Percentiles rank a stretch among this genome's conserved stretches.
phyloP scores from a whole-genome alignment of 2,113 vertebrate genomes.

The Rhynchomys soricoides region DNA sequence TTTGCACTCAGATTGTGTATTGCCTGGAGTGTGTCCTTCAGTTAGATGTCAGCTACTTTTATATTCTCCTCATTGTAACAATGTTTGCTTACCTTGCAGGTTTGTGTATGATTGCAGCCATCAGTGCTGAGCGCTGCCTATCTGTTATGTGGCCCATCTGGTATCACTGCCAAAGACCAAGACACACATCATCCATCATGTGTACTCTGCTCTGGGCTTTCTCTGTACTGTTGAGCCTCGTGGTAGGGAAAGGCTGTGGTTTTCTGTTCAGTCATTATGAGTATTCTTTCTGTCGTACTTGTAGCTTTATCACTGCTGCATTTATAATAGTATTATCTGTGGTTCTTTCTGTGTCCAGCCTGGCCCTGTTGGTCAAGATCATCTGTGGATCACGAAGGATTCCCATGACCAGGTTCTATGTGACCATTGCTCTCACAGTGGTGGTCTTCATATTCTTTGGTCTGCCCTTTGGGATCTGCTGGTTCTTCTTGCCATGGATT shows the following conservation, averaged over 20 bases:
- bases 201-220: constrained; percentile 23
- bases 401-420: not conserved
- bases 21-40: accelerated
- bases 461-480: not conserved
- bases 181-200: not conserved
- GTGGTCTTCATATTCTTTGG: constrained; percentile 37
- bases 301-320: accelerated
- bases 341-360: not conserved
- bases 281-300: accelerated
- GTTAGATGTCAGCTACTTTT: too few relatives aligned
- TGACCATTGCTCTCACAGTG: not conserved
- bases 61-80: accelerated
- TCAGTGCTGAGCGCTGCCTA: not conserved
- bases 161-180: not conserved
- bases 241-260: not conserved
- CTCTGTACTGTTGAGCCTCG: not conserved
- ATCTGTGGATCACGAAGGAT: not conserved
- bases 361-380: not conserved
- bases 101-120: not conserved
- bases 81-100: not conserved
- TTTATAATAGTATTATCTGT: not conserved
- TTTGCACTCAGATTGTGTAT: not conserved
- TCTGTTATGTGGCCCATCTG: constrained; percentile 25
- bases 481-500: accelerated
- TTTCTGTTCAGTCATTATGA: accelerated